These are phyloP conservation scores for Temnothorax longispinosus DNA, from an alignment of 1,140 invertebrate genomes.

Conservation along the genomic window DNA sequence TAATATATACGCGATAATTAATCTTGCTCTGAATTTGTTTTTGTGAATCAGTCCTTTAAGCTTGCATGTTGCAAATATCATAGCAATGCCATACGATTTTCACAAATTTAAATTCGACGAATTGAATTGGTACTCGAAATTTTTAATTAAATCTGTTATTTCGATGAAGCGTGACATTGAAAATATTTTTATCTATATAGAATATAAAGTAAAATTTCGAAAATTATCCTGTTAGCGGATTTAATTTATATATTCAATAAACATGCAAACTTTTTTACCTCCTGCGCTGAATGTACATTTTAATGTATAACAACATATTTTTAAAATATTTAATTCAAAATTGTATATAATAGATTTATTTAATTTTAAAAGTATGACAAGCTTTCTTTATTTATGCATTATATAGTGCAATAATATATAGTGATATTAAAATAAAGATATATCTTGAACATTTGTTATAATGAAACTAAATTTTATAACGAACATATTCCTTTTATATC, in stretches of 20 bases:
- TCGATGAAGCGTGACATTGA: neutral
- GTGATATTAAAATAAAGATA: neutral
- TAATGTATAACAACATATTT: neutral
- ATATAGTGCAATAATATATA: neutral
- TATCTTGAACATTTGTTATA: neutral
- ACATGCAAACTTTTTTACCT: neutral
- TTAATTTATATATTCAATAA: neutral
- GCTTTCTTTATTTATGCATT: neutral
- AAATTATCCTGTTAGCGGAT: neutral
- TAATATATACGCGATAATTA: neutral
- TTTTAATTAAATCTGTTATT: slow-evolving; percentile 35
- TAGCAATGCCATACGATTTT: neutral
- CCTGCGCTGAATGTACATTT: neutral
- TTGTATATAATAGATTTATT: neutral
- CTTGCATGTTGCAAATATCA: neutral
- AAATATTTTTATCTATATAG: neutral
- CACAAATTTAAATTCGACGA: neutral
- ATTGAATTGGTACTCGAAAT: neutral
- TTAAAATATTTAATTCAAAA: neutral
- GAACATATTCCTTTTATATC: neutral
- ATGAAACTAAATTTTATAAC: neutral
- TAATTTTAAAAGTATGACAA: neutral
- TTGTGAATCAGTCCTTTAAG: neutral
- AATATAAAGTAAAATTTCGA: neutral
- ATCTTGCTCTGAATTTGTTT: slow-evolving; percentile 3